phyloP scores from a whole-genome alignment of 2,888 invertebrate species.

The Scaptomyza tumidula region DNA sequence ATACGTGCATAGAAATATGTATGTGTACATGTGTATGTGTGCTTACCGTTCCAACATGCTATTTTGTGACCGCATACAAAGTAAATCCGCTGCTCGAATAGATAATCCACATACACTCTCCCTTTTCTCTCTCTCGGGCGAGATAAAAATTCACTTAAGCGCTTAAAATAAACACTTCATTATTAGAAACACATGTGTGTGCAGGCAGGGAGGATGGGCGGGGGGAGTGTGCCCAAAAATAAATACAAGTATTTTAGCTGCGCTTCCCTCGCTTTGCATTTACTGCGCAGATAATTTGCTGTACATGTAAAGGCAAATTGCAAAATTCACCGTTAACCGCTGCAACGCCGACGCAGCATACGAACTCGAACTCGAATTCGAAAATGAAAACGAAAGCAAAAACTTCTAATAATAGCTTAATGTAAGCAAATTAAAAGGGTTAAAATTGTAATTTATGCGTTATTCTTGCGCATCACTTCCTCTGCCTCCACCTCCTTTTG shows the following conservation, averaged over 20 bases:
- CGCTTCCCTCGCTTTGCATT: constrained; percentile 6
- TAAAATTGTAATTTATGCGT: constrained; percentile 47
- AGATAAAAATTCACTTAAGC: constrained; percentile 55
- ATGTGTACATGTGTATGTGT: constrained; percentile 5
- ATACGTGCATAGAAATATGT: constrained; percentile 2
- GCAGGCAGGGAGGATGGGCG: constrained; percentile 8
- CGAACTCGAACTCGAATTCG: constrained; percentile 12
- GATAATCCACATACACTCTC: constrained; percentile 37
- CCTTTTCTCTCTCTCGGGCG: neutral
- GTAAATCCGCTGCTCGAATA: constrained; percentile 15
- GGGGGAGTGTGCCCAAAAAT: constrained; percentile 41
- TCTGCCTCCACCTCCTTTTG: too few relatives aligned
- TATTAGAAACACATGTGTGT: constrained; percentile 71
- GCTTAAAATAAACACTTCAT: constrained; percentile 76
- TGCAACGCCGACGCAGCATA: constrained; percentile 19
- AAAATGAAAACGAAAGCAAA: constrained; percentile 25
- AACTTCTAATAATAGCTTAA: constrained; percentile 64
- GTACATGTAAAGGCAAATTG: constrained; percentile 23
- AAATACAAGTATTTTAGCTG: constrained; percentile 19
- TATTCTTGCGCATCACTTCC: constrained; percentile 10
- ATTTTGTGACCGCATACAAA: constrained; percentile 17
- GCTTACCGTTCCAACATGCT: constrained; percentile 30
- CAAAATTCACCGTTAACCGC: constrained; percentile 51
- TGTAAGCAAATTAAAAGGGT: constrained; percentile 48
- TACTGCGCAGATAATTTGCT: neutral